Evolutionary conservation across 92 coral and sea anemone species (phyloP), one percentile per base, ranked within the genome.

Genomic region (Nematostella vectensis): DNA sequence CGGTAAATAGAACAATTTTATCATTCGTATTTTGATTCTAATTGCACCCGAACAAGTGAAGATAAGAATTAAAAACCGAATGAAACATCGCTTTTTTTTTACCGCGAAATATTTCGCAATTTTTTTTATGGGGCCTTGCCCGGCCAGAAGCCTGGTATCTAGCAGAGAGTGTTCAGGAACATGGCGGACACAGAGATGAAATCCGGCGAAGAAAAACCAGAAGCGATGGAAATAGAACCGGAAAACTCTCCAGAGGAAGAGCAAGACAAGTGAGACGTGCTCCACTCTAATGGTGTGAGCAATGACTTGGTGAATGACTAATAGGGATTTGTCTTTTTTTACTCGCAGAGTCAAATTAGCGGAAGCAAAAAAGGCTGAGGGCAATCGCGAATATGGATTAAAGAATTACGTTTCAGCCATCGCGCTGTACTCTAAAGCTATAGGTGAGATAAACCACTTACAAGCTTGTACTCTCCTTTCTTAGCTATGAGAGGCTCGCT

Each of bases 341-440:
- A 27, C 31, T 57, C 63, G 25, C 61, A 89, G 97, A 22, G 50
- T 56, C 45, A 81, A 47, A 37, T 54, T 81, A 43, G 97, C 97
- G 61, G 97, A 89, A 61, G 86, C 54, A 56, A 89, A 89, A 31
- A 89, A 86, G 38, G 71, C 61, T 55, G 97, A 87, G 67, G 97
- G 97, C n/a, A 89, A 89, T 58, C 54, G 40, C 42, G 78, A 79
- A n/a, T 89, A 89, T 40, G 72, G 33, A 8, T 70, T 73, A 72
- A 81, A 78, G 65, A 66, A 81, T 52, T 89, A 89, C 67, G 74
- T 63, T 30, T 68, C 51, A 19, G 97, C 97, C 21, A 28, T 78
- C 0, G 60, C 60, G 26, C 70, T 85, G 23, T 89, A 89, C 79
- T 54, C 97, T 18, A 87, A 85, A 85, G 97, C 97, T 25, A 89